Percentiles rank a stretch among this genome's conserved stretches.
These are phyloP conservation scores for Lymantria monacha DNA, from an alignment of 2,888 invertebrate species.

Conservation along the genomic window DNA sequence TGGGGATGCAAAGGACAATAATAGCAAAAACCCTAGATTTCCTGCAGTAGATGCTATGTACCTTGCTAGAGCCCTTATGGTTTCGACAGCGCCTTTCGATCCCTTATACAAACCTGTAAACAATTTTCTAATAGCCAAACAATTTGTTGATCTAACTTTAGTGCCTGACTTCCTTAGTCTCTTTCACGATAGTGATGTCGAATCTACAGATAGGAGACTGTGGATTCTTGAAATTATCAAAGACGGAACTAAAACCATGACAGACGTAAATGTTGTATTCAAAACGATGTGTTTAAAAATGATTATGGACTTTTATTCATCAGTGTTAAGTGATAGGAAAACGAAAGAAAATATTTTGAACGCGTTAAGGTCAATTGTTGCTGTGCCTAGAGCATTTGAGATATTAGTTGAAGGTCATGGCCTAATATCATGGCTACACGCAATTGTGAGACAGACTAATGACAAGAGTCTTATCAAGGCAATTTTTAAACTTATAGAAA, in stretches of 20 bases:
- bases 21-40: conserved; percentile 69
- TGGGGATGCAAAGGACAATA: conserved; percentile 27
- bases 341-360: conserved; percentile 85
- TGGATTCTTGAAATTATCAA: conserved; percentile 91
- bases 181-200: conserved; percentile 89
- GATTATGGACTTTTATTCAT: conserved; percentile 86
- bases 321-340: conserved; percentile 83
- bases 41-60: conserved; percentile 86
- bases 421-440: conserved; percentile 86
- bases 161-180: conserved; percentile 95
- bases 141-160: conserved; percentile 87
- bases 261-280: conserved; percentile 88
- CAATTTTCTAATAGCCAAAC: conserved; percentile 89
- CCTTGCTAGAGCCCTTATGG: conserved; percentile 86
- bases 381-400: conserved; percentile 84
- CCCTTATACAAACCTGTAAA: conserved; percentile 90
- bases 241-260: conserved; percentile 88
- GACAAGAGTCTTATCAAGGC: conserved; percentile 48
- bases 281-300: conserved; percentile 90
- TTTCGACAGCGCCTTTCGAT: conserved; percentile 88
- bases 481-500: conserved; percentile 49
- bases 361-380: conserved; percentile 83
- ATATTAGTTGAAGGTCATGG: conserved; percentile 86
- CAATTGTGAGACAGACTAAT: conserved; percentile 48
- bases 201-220: conserved; percentile 84